Conservation (phyloP, 2,888 invertebrate species). For the Cataglyphis altisquamis region DNA sequence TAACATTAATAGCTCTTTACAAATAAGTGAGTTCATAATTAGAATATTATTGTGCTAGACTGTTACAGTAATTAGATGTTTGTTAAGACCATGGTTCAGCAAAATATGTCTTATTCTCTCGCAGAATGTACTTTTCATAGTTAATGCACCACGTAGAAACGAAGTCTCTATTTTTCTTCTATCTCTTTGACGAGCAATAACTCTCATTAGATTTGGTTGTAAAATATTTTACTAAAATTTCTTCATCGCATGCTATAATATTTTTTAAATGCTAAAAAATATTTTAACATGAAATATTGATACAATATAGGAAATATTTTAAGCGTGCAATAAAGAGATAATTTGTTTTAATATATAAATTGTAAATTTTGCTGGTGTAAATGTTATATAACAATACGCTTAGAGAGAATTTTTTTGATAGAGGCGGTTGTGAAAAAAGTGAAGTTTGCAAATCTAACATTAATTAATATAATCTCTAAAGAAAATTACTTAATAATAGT, state of each 20-base stretch:
- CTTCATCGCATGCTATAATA: not conserved
- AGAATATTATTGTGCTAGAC: not conserved
- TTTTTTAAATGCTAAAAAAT: not conserved
- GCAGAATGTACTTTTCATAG: not conserved
- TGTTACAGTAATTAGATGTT: not conserved
- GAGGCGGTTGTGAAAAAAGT: not conserved
- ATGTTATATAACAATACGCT: not conserved
- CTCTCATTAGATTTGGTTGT: not conserved
- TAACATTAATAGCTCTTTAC: not conserved
- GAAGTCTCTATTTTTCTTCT: not conserved
- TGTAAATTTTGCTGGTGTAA: not conserved
- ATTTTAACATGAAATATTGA: not conserved
- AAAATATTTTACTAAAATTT: not conserved
- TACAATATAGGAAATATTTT: slow-evolving; percentile 7
- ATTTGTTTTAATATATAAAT: slow-evolving; percentile 5
- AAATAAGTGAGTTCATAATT: not conserved
- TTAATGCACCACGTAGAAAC: not conserved
- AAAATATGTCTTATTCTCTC: not conserved
- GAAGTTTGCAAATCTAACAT: not conserved
- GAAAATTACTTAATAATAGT: not conserved
- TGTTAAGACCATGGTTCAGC: not conserved
- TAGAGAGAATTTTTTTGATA: not conserved
- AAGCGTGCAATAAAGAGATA: not conserved
- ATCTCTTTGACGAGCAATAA: not conserved
- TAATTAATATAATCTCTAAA: not conserved